Conservation (phyloP, 2,113 vertebrate species). For the Thermophis baileyi region DNA sequence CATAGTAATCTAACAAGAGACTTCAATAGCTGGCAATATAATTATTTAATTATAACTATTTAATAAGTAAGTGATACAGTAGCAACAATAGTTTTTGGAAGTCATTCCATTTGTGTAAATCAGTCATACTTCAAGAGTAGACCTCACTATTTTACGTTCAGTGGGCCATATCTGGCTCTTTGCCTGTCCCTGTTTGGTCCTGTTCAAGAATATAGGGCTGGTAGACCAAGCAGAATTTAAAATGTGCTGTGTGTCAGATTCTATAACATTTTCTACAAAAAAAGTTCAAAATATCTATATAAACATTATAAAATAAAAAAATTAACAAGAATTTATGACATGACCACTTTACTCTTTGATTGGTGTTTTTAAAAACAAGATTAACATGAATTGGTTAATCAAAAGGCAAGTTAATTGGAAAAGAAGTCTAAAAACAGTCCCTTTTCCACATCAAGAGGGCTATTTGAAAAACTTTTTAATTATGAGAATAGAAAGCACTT, state of each 20-base stretch:
- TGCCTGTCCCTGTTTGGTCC: neutral
- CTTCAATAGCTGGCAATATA: neutral
- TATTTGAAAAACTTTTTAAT: neutral
- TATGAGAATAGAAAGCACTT: neutral
- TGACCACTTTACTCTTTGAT: neutral
- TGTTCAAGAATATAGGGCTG: neutral
- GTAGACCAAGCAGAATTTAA: neutral
- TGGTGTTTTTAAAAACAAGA: neutral
- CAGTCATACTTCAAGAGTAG: neutral
- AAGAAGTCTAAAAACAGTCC: neutral
- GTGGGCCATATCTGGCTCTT: neutral
- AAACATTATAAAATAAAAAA: neutral
- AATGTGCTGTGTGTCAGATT: neutral
- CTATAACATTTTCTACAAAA: neutral
- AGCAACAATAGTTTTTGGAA: neutral
- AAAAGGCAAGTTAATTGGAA: neutral
- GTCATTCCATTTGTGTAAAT: neutral
- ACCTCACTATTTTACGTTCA: neutral
- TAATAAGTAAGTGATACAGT: neutral
- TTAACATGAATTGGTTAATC: neutral
- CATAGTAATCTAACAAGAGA: neutral
- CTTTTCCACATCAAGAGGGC: neutral
- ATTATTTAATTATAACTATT: too few species aligned
- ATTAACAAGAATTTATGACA: neutral
- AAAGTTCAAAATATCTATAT: neutral